Percentiles rank a stretch among this genome's conserved stretches.
Conservation (phyloP, 2,113 vertebrate species). For the Balaeniceps rex region DNA sequence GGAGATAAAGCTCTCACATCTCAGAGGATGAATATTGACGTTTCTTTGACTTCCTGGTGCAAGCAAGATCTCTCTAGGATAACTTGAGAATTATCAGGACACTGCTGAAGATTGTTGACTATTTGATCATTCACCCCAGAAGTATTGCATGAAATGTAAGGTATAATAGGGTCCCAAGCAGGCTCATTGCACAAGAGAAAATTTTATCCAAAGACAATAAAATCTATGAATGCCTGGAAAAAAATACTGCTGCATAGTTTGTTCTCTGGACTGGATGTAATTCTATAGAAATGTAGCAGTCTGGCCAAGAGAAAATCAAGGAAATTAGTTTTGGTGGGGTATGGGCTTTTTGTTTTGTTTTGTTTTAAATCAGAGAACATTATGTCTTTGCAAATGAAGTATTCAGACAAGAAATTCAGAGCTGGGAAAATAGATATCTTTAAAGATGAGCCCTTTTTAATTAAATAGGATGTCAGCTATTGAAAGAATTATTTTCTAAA, state of each 20-base stretch:
- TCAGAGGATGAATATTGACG: neutral
- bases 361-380: neutral
- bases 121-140: neutral
- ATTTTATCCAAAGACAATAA: neutral
- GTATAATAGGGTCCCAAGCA: neutral
- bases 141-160: neutral
- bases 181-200: neutral
- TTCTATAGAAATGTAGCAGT: constrained; percentile 24
- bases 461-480: neutral
- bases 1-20: neutral
- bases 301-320: constrained; percentile 35
- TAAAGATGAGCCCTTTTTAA: neutral
- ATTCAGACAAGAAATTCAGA: constrained; percentile 22
- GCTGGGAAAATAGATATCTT: neutral
- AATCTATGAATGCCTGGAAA: neutral
- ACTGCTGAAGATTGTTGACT: neutral
- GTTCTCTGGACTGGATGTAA: neutral
- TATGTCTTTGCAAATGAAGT: constrained; percentile 5
- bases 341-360: neutral
- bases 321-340: neutral
- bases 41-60: neutral
- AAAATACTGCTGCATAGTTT: neutral
- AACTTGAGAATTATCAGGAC: neutral
- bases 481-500: neutral
- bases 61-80: neutral